Percentiles rank a stretch among this genome's conserved stretches.
phyloP scores from a whole-genome alignment of 2,797 vertebrate species.

The Fringilla coelebs region DNA sequence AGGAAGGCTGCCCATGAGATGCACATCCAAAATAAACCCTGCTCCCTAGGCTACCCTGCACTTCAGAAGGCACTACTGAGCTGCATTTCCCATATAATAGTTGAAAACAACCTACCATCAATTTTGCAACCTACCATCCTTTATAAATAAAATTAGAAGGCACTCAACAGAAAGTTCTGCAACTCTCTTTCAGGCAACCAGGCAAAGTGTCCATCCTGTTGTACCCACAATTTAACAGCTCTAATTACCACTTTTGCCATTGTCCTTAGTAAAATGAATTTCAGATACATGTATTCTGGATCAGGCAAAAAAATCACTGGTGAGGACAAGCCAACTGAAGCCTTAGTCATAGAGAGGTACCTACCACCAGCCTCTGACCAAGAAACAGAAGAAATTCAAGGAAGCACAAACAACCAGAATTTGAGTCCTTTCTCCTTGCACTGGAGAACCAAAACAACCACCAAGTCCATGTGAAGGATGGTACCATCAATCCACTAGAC shows the following conservation, averaged over 20 bases:
- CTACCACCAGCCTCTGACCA: neutral
- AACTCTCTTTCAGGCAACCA: neutral
- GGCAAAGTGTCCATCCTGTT: neutral
- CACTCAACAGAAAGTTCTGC: neutral
- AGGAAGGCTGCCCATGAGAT: neutral
- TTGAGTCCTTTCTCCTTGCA: accelerated
- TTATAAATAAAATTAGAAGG: neutral
- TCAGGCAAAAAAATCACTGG: neutral
- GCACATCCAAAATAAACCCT: neutral
- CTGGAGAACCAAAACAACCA: neutral
- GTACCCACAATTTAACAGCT: neutral
- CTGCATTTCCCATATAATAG: neutral
- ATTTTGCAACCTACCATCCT: neutral
- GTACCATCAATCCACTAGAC: neutral
- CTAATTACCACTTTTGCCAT: neutral
- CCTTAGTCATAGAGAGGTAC: neutral
- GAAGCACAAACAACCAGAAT: neutral
- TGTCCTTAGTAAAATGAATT: neutral
- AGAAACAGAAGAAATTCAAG: neutral
- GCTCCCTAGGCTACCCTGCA: neutral
- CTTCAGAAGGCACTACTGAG: neutral
- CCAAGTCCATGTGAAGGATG: neutral
- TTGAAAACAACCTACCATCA: neutral
- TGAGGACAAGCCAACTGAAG: neutral
- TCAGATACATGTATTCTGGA: neutral